Percentiles rank a stretch among this genome's conserved stretches.
Evolutionary conservation across 2,797 vertebrate species (phyloP).

Genomic region (Myiotriccus ornatus): DNA sequence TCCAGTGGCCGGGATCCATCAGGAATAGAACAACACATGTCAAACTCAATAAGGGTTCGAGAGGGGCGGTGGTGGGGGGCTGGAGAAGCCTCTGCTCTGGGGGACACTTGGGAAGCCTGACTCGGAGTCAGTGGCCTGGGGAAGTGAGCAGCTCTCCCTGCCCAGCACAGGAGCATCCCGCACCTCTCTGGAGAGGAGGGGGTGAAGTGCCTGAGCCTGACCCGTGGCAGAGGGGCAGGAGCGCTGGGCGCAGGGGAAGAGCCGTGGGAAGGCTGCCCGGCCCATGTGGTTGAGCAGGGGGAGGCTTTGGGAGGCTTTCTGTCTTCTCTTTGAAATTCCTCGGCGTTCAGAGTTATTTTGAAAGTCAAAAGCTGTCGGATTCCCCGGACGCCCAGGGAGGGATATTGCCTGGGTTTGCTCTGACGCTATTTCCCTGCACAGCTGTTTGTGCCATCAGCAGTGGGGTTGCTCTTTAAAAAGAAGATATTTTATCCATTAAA

Average conservation of each 20-base stretch:
- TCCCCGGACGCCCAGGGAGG: conserved; percentile 29
- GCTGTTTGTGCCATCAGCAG: conserved; percentile 64
- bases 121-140: not conserved
- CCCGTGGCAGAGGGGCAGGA: not conserved
- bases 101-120: not conserved
- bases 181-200: not conserved
- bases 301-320: conserved; percentile 17
- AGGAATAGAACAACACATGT: conserved; percentile 35
- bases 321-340: conserved; percentile 52
- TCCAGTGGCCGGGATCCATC: conserved; percentile 41
- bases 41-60: not conserved
- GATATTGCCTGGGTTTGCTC: not conserved
- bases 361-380: conserved; percentile 51
- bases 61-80: not conserved
- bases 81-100: not conserved
- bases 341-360: not conserved
- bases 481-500: conserved; percentile 58
- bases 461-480: conserved; percentile 21
- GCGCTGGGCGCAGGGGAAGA: not conserved
- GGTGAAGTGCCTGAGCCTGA: not conserved
- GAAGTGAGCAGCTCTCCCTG: not conserved
- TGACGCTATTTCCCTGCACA: conserved; percentile 40
- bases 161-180: not conserved
- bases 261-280: not conserved
- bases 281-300: conserved; percentile 22